Conservation (phyloP, 2,888 invertebrate species). For the Trichacis sp. region DNA sequence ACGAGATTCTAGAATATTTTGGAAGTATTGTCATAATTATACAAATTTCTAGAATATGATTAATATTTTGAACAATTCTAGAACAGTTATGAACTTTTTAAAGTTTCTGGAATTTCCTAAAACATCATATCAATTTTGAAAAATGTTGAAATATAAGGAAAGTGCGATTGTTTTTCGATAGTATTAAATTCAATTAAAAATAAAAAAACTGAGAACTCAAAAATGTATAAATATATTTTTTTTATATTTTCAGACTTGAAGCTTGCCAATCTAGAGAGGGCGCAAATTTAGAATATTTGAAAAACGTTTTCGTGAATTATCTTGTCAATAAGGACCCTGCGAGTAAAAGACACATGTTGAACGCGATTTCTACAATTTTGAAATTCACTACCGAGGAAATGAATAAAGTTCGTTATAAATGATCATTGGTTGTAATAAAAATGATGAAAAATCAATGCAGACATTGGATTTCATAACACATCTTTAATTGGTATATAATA, state of each 20-base stretch:
- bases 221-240: not conserved
- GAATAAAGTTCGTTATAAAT: slow-evolving; percentile 65
- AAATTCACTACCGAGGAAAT: slow-evolving; percentile 83
- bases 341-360: slow-evolving; percentile 85
- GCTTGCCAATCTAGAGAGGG: slow-evolving; percentile 85
- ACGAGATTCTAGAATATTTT: no score
- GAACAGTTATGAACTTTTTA: no score
- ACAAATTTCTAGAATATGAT: no score
- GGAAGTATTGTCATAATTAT: no score
- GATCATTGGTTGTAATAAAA: not conserved
- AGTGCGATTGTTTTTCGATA: no score
- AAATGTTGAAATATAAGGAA: no score
- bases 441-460: no score
- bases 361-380: slow-evolving; percentile 88
- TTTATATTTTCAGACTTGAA: slow-evolving; percentile 71
- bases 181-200: no score
- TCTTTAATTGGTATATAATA: slow-evolving; percentile 63
- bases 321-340: slow-evolving; percentile 78
- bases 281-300: slow-evolving; percentile 89
- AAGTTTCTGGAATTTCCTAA: no score
- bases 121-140: not conserved
- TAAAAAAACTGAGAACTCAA: no score
- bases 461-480: slow-evolving; percentile 54
- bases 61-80: no score
- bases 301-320: slow-evolving; percentile 89